Evolutionary conservation across 2,888 invertebrate species (phyloP).

Genomic region (Tipula vernalis): DNA sequence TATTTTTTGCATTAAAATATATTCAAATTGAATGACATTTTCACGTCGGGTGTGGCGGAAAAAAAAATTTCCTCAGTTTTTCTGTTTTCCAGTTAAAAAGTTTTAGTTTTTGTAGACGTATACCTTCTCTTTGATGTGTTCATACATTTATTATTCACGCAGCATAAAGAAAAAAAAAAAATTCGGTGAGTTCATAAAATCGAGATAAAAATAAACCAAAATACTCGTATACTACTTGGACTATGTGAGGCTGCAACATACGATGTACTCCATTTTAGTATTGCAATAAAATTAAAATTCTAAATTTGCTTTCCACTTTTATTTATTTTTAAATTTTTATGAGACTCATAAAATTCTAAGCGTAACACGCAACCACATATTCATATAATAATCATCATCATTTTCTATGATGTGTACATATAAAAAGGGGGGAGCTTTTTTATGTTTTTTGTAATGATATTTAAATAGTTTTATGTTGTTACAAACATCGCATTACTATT

Average conservation of each 20-base stretch:
- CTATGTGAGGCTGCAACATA: neutral
- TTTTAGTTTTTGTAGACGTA: neutral
- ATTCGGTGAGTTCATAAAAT: neutral
- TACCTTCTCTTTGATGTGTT: neutral
- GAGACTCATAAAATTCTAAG: neutral
- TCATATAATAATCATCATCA: neutral
- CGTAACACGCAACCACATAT: neutral
- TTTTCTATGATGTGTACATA: neutral
- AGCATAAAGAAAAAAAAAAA: neutral
- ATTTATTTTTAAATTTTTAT: neutral
- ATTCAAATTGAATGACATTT: neutral
- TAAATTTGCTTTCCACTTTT: neutral
- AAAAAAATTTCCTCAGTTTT: neutral
- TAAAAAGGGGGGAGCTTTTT: neutral
- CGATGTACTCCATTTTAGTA: neutral
- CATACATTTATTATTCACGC: neutral
- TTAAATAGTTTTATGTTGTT: neutral
- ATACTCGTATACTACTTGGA: too few species aligned
- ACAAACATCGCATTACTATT: neutral
- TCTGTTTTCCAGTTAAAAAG: neutral
- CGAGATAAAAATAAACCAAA: neutral
- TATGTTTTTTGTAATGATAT: neutral
- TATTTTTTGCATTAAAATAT: neutral
- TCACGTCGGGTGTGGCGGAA: neutral
- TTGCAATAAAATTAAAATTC: neutral